Evolutionary conservation across 2,113 vertebrate species (phyloP).

Genomic region (Psilopogon haemacephalus): DNA sequence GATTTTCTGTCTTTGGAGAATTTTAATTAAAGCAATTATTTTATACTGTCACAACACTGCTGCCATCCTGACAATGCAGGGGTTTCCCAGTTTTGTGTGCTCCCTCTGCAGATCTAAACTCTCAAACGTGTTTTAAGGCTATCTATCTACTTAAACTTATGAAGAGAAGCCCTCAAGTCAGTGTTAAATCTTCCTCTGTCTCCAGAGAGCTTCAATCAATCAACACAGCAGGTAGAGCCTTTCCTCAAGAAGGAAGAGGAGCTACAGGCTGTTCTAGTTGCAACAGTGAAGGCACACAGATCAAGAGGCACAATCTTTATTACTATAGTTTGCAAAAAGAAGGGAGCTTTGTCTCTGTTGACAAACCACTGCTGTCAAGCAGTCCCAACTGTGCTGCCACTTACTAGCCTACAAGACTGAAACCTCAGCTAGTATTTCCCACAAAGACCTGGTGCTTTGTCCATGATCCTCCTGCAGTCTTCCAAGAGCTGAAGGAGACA

Average conservation of each 20-base stretch:
- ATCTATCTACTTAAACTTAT: background rate
- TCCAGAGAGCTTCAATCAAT: slow-evolving; percentile 40
- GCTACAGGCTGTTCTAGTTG: slow-evolving; percentile 3
- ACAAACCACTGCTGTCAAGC: background rate
- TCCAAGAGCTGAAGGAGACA: background rate
- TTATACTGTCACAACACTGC: background rate
- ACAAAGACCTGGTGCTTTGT: background rate
- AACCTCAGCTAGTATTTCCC: background rate
- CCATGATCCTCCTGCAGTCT: background rate
- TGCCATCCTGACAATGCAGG: background rate
- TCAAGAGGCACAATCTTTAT: slow-evolving; percentile 3
- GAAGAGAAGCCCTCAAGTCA: slow-evolving; percentile 23
- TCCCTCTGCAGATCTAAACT: slow-evolving; percentile 13
- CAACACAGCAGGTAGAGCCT: slow-evolving; percentile 47
- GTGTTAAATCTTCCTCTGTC: slow-evolving; percentile 35
- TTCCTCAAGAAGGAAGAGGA: background rate
- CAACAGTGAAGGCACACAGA: background rate
- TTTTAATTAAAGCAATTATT: slow-evolving; percentile 58
- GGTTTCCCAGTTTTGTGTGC: background rate
- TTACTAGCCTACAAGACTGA: background rate
- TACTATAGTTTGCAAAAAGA: background rate
- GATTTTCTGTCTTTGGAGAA: background rate
- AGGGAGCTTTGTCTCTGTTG: background rate
- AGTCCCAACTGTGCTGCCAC: background rate
- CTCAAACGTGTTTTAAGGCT: background rate